These are phyloP conservation scores for Mamestra brassicae DNA, from an alignment of 2,888 invertebrate species.

Conservation along the genomic window DNA sequence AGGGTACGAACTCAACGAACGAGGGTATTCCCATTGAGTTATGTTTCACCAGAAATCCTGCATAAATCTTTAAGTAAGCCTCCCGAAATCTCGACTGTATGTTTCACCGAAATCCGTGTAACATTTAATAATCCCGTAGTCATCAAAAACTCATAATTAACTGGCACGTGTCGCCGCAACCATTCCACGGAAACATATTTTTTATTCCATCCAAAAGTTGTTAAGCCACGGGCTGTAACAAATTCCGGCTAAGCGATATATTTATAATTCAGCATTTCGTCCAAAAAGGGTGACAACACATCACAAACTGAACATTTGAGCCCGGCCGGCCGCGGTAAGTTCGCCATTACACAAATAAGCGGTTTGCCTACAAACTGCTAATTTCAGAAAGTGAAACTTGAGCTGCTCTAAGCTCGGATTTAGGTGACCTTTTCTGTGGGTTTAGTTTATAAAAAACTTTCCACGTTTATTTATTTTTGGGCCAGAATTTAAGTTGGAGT, in stretches of 20 bases:
- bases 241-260: constrained; percentile 41
- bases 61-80: too few species aligned
- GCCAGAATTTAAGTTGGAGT: neutral
- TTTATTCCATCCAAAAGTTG: constrained; percentile 50
- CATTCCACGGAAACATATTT: constrained; percentile 44
- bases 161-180: constrained; percentile 30
- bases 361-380: constrained; percentile 71
- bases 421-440: constrained; percentile 55
- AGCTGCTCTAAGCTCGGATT: constrained; percentile 68
- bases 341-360: constrained; percentile 73
- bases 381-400: constrained; percentile 76
- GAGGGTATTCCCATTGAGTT: neutral
- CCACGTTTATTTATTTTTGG: neutral
- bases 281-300: constrained; percentile 58
- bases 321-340: constrained; percentile 24
- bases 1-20: too few species aligned
- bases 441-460: constrained; percentile 16
- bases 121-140: neutral
- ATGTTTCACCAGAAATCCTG: neutral
- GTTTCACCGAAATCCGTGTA: neutral
- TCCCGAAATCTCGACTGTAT: neutral
- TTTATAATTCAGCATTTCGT: constrained; percentile 56
- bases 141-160: constrained; percentile 37
- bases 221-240: constrained; percentile 38
- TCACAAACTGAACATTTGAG: constrained; percentile 32